Evolutionary conservation across 2,888 invertebrate species (phyloP), one percentile per base, ranked within the genome.

Genomic region (Biston stratarius): DNA sequence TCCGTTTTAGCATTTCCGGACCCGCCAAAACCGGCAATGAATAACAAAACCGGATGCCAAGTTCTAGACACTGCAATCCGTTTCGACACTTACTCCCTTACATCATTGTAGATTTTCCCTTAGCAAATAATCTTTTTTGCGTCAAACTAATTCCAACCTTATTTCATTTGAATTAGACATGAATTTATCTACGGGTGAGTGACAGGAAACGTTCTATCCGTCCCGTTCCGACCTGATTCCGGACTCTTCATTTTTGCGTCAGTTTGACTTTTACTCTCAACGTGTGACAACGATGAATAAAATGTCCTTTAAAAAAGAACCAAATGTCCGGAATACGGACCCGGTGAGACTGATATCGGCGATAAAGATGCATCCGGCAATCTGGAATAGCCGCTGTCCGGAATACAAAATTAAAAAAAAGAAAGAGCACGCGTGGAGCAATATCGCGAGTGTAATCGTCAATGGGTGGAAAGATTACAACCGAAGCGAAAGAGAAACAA

Each of bases 381-480:
- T 64, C 6, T 64, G 63, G 63, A 45, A 58, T 14, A 38, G 45
- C 34, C 36, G 51, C 0, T 58, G 63, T 58, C 58, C 44, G 45
- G 63, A 58, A 45, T 58, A 64, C 44, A 64, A 44, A 38, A 14
- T 24, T 0, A 58, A 64, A 14, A 52, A 42, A 36, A 0, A 0
- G 6, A 64, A 64, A 24, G n/a, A 44, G n/a, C 36, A 44, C 6
- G 51, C 63, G 5, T 64, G 63, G 63, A 8, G 24, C n/a, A 24
- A 47, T 38, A 40, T 62, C 40, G 62, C 40, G n/a, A 40, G 24
- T 33, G 55, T 48, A 47, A 33, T 55, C 10, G 10, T 62, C n/a
- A 55, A 56, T n/a, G 48, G n/a, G 0, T 62, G 62, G 62, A 38
- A 55, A 1, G 33, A 56, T 0, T 48, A 33, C 0, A 40, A 8